phyloP scores from a whole-genome alignment of 1,140 invertebrate genomes.

The Drosophila malerkotliana region DNA sequence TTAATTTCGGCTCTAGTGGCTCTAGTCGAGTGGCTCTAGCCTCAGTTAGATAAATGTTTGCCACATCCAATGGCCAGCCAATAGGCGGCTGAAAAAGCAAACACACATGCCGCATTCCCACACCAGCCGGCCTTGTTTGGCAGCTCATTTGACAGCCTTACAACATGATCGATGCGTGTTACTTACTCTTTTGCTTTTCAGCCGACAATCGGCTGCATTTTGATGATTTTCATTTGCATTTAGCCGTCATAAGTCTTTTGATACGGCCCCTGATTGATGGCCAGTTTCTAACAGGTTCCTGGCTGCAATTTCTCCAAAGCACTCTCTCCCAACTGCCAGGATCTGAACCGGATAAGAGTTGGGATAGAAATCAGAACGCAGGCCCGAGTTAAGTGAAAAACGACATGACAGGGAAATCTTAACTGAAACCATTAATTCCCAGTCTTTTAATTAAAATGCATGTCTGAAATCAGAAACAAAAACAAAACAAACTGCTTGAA shows the following conservation, averaged over 20 bases:
- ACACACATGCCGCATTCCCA: conserved; percentile 70
- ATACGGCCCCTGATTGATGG: conserved; percentile 47
- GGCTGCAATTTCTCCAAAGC: conserved; percentile 18
- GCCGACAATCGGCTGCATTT: conserved; percentile 18
- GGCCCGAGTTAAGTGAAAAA: conserved; percentile 9
- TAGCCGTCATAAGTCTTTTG: conserved; percentile 63
- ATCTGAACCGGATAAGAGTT: conserved; percentile 19
- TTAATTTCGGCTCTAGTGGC: conserved; percentile 48
- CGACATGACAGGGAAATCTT: conserved; percentile 3
- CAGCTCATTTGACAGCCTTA: conserved; percentile 71
- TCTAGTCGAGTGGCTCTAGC: conserved; percentile 2
- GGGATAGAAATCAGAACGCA: conserved; percentile 5
- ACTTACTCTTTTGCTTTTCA: conserved; percentile 38
- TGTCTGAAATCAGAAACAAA: conserved; percentile 15
- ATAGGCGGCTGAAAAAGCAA: conserved; percentile 19
- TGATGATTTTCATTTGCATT: conserved; percentile 51
- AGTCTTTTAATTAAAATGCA: conserved; percentile 20
- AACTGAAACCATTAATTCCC: not conserved
- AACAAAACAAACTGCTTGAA: conserved; percentile 8
- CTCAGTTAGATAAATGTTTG: conserved; percentile 43
- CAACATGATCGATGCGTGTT: conserved; percentile 72
- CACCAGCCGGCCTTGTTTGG: conserved; percentile 61
- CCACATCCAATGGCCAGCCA: not conserved
- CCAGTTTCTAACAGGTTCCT: conserved; percentile 9
- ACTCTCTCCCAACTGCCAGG: conserved; percentile 14